Conservation (phyloP, 2,113 vertebrate species). For the Myrmecobius fasciatus region DNA sequence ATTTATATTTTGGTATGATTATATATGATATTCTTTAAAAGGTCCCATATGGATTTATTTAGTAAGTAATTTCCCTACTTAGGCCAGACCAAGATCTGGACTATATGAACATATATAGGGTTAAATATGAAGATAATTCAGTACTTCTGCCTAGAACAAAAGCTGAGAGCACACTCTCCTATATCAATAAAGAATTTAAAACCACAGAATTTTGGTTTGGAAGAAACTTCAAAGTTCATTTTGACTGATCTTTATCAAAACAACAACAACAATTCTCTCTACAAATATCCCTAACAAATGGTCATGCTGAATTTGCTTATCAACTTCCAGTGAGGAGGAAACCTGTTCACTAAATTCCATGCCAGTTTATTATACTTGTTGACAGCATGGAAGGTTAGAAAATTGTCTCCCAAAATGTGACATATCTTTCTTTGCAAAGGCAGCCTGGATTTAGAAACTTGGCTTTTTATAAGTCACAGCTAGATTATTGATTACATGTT, state of each 20-base stretch:
- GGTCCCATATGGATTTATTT: no score
- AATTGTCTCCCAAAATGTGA: neutral
- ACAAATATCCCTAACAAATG: neutral
- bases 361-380: neutral
- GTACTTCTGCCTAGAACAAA: neutral
- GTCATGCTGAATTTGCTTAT: neutral
- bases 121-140: neutral
- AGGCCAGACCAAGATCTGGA: neutral
- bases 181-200: neutral
- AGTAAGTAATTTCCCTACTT: neutral
- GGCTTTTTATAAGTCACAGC: neutral
- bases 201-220: neutral
- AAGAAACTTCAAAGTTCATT: neutral
- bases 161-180: neutral
- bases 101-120: neutral
- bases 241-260: neutral
- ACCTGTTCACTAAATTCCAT: neutral
- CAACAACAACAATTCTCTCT: neutral
- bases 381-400: neutral
- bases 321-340: neutral
- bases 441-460: neutral
- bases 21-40: no score
- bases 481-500: neutral
- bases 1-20: no score
- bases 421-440: neutral